phyloP scores from a whole-genome alignment of 1,140 invertebrate genomes.

The Drosophila azteca region DNA sequence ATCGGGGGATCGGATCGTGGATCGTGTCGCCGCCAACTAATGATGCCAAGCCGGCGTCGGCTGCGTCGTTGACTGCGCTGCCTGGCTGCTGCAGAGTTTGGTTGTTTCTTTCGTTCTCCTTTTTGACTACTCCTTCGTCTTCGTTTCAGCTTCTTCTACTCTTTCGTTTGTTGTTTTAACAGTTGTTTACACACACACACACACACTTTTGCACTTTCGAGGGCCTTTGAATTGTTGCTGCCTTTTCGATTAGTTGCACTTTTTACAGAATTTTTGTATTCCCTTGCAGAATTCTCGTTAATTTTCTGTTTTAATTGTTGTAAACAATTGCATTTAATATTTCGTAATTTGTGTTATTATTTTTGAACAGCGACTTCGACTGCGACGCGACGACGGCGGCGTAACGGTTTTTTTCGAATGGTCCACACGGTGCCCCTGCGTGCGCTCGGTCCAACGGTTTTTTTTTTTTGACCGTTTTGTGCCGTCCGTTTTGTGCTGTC shows the following conservation, averaged over 20 bases:
- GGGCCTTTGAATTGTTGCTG: neutral
- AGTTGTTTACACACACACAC: slow-evolving; percentile 15
- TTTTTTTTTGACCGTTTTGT: too few relatives aligned
- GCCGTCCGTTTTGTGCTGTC: too few relatives aligned
- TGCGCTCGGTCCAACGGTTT: too few relatives aligned
- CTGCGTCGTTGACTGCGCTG: slow-evolving; percentile 40
- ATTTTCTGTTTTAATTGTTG: slow-evolving; percentile 7
- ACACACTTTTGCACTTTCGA: slow-evolving; percentile 3
- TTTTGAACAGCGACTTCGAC: slow-evolving; percentile 7
- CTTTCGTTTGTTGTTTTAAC: too few relatives aligned
- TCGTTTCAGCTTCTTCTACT: too few relatives aligned
- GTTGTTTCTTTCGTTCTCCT: slow-evolving; percentile 13
- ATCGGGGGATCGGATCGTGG: slow-evolving; percentile 13
- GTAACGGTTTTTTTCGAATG: slow-evolving; percentile 6
- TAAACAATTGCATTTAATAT: too few relatives aligned
- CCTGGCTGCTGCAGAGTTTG: slow-evolving; percentile 44
- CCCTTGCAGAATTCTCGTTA: slow-evolving; percentile 11
- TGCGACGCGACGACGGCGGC: slow-evolving; percentile 24
- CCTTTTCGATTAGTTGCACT: slow-evolving; percentile 21
- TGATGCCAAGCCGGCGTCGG: slow-evolving; percentile 66
- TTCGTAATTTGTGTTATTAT: slow-evolving; percentile 29
- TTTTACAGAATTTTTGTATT: slow-evolving; percentile 8
- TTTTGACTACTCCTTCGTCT: too few relatives aligned
- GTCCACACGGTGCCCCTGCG: too few relatives aligned
- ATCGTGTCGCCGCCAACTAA: slow-evolving; percentile 53